Conservation (phyloP, 2,888 invertebrate genomes). For the Carpatolechia fugitivella region DNA sequence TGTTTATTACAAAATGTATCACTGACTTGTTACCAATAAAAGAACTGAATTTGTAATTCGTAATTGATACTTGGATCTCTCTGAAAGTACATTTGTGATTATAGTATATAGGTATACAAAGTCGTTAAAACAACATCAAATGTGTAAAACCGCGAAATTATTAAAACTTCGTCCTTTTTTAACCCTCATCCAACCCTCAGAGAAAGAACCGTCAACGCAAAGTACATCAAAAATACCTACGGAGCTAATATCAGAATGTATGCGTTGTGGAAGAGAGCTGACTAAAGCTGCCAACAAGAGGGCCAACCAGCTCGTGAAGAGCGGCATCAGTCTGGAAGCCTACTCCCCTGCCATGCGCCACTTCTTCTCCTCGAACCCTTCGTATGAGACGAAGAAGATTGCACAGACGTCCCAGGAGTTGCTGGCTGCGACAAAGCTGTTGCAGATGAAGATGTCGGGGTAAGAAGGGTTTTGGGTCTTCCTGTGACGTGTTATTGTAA, state of each 20-base stretch:
- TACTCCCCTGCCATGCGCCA: conserved; percentile 57
- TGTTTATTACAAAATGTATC: too few relatives aligned
- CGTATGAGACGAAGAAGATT: conserved; percentile 52
- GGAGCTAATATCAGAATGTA: conserved; percentile 74
- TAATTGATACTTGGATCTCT: too few relatives aligned
- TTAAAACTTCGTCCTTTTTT: too few relatives aligned
- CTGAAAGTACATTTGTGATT: too few relatives aligned
- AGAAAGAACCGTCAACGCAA: conserved; percentile 60
- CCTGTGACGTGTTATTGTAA: too few relatives aligned
- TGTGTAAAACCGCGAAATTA: too few relatives aligned
- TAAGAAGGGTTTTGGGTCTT: too few relatives aligned
- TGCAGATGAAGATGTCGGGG: conserved; percentile 55
- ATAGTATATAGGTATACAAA: too few relatives aligned
- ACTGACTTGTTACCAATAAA: too few relatives aligned
- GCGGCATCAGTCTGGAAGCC: conserved; percentile 52
- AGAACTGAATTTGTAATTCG: too few relatives aligned
- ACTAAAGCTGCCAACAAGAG: conserved; percentile 50
- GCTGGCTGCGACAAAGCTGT: conserved; percentile 60
- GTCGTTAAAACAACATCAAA: too few relatives aligned
- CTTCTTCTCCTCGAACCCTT: conserved; percentile 56
- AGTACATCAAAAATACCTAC: conserved; percentile 52
- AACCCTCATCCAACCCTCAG: too few relatives aligned
- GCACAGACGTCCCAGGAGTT: conserved; percentile 61
- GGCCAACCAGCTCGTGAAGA: conserved; percentile 54
- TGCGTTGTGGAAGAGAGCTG: conserved; percentile 58